Conservation (phyloP, 2,113 vertebrate genomes). For the Rafetus swinhoei region DNA sequence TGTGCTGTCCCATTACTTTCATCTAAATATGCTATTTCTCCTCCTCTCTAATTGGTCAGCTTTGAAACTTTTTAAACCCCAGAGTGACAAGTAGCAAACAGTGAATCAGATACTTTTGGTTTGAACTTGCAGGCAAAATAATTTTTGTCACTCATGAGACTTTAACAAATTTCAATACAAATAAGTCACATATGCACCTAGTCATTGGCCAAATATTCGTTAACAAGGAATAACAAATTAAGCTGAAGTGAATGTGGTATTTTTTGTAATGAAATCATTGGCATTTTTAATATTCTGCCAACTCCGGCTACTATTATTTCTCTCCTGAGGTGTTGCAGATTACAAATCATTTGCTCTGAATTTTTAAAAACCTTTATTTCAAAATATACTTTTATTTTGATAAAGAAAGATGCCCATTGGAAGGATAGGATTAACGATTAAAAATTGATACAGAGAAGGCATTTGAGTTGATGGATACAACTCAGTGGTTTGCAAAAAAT, state of each 20-base stretch:
- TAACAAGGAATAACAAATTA: background rate
- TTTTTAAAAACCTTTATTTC: background rate
- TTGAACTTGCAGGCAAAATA: background rate
- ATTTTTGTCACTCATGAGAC: background rate
- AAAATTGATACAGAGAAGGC: background rate
- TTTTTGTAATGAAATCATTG: background rate
- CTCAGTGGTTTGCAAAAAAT: background rate
- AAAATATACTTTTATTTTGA: background rate
- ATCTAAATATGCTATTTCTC: background rate
- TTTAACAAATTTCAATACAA: background rate
- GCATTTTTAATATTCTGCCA: background rate
- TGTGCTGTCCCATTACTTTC: background rate
- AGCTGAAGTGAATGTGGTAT: background rate
- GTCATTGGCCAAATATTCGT: background rate
- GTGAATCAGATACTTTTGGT: conserved; percentile 2
- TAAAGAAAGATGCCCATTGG: background rate
- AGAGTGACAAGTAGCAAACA: background rate
- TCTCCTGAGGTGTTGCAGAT: background rate
- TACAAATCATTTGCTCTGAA: background rate
- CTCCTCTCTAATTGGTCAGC: background rate
- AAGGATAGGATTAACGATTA: background rate
- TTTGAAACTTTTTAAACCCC: background rate
- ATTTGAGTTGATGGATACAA: background rate
- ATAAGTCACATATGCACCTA: background rate
- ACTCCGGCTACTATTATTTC: background rate